Evolutionary conservation across 1,140 invertebrate species (phyloP), one percentile per base, ranked within the genome.

Genomic region (Pseudomyrmex dendroicus): DNA sequence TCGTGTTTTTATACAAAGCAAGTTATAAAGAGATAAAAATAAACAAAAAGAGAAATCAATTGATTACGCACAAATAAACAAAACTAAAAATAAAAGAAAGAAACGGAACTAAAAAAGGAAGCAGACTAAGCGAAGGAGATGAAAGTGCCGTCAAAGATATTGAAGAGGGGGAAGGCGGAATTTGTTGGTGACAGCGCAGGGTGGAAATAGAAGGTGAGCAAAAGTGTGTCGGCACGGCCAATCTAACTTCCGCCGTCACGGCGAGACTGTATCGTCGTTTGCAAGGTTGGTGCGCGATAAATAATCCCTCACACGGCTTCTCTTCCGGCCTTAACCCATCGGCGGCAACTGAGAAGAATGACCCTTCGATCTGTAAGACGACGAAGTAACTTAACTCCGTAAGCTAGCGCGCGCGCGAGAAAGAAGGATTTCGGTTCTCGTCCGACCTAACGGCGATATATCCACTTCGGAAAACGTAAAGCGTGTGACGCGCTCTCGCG

Each of bases 351-450:
- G 57, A 46, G 66, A 87, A 82, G 86, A 87, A 86, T 84, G 84
- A 57, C 13, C 57, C 76, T 74, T 44, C 57, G 61, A 64, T 17
- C 25, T 17, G 35, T 61, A 76, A 87, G 52, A 64, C 62, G 82
- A 82, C 59, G 72, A 72, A 70, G 82, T 74, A 84, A 84, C 74
- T 87, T 82, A 84, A 84, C 70, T 86, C 64, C 52, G 5, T 84
- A 80, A 84, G 35, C 35, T 35, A 35, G 35, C 68, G 80, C 66
- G 57, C 22, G 25, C 46, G 50, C 10, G 73, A 44, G 20, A 12
- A 2, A 68, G 15, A n/a, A 9, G 17, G 13, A 13, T 4, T 52
- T 17, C 12, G 15, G 12, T 12, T 8, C 13, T 52, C 5, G 17
- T 25, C 2, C 1, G 61, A 57, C n/a, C 57, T 9, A 8, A 54